These are phyloP conservation scores for Dolichotis patagonum DNA, from an alignment of 2,113 vertebrate species.

Conservation along the genomic window DNA sequence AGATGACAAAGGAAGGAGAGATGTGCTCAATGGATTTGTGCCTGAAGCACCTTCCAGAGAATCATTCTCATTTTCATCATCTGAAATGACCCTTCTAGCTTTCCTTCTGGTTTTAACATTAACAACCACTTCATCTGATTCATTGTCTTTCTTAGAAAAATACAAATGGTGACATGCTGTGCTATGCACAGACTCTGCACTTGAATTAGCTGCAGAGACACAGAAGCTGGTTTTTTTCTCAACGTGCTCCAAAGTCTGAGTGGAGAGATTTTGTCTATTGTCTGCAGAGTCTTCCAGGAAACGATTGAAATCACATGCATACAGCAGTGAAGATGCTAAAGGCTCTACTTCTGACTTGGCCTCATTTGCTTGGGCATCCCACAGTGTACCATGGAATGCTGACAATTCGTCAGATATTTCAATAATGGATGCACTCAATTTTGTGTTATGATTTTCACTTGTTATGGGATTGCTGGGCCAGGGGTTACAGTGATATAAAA, in stretches of 20 bases:
- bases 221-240: slow-evolving; percentile 56
- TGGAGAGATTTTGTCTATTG: slow-evolving; percentile 67
- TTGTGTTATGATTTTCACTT: slow-evolving; percentile 44
- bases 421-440: neutral
- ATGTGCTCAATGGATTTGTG: slow-evolving; percentile 41
- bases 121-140: slow-evolving; percentile 60
- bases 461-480: neutral
- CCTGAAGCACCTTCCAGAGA: slow-evolving; percentile 47
- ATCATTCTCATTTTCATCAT: slow-evolving; percentile 86
- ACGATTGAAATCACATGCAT: slow-evolving; percentile 90
- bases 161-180: slow-evolving; percentile 37
- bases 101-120: slow-evolving; percentile 81
- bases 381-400: slow-evolving; percentile 47
- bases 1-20: slow-evolving; percentile 44
- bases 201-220: slow-evolving; percentile 50
- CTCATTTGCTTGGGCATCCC: neutral
- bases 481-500: neutral
- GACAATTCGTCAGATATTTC: neutral
- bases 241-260: slow-evolving; percentile 22
- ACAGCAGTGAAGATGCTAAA: slow-evolving; percentile 74
- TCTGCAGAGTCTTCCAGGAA: slow-evolving; percentile 91
- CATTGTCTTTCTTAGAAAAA: slow-evolving; percentile 43
- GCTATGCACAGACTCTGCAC: neutral
- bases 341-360: slow-evolving; percentile 21
- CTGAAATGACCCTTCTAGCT: slow-evolving; percentile 85